Base-by-base conservation (phyloP, 2,888 invertebrate species). In the Troides oblongomaculatus region DNA sequence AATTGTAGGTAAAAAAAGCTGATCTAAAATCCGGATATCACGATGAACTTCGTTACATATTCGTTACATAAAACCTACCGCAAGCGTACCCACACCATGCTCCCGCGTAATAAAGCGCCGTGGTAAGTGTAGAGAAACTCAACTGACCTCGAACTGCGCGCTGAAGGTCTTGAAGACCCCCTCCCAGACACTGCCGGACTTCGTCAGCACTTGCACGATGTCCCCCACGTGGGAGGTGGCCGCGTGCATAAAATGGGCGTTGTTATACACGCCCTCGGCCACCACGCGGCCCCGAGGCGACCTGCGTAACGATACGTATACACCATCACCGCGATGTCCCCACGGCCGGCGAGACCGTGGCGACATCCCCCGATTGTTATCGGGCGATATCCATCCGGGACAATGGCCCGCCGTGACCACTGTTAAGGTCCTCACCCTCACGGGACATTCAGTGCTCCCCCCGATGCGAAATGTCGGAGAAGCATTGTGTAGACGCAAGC, bases 121-220 rank as follows among this genome's bases (percentile, higher is more conserved):
- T 14, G 60, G 4, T 60, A 60, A 60, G n/a, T 30, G 18, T 25
- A 60, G 17, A 36, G 60, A 60, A 46, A 46, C 46, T 25, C 30
- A 60, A 70, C 88, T 88, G 73, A 97, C 95, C 84, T 98, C 97
- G 89, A 98, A 97, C 86, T 96, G 95, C 79, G 96, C 95, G 75
- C 97, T 97, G 89, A 97, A 97, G 57, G 98, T 97, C 84, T 95
- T 95, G 84, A 98, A 97, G 72, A 98, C 95, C 30, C 98, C 98
- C 91, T 98, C 98, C 94, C 96, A 98, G 69, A 96, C 92, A 78
- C 95, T 95, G 75, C 97, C 97, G 77, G 97, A 97, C 84, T 96
- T 95, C 68, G 97, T 96, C 81, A 96, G 95, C 78, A 97, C 95
- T 88, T 96, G 95, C 71, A 97, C 97, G 74, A 94, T 93, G 84